Evolutionary conservation across 2,888 invertebrate species (phyloP), one percentile per base, ranked within the genome.

Genomic region (Aspidapion aeneum): DNA sequence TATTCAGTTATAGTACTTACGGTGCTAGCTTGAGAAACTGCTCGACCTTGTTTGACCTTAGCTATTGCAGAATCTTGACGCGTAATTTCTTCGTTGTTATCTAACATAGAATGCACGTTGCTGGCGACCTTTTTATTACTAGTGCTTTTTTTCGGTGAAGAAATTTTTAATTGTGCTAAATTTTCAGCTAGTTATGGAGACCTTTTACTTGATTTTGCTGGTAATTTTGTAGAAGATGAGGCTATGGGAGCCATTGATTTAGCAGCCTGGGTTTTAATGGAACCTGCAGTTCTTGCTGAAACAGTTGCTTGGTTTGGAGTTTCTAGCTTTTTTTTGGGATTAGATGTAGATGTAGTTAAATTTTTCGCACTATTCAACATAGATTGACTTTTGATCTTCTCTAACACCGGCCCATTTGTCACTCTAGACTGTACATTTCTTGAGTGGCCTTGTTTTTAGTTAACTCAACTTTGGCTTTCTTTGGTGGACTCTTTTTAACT

Each of bases 301-400:
- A 12, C 35, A 12, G 35, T 35, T 35, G n/a, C n/a, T n/a, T n/a
- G n/a, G n/a, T n/a, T n/a, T n/a, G 3, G 3, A 35, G 35, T 7
- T 35, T 35, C 35, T 35, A 12, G 35, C 12, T 35, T 35, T 7
- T 35, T 35, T 12, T 35, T 12, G 35, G 35, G 35, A 7, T 35
- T 35, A 35, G 12, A 7, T 7, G 35, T 35, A 35, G 35, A 12
- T 35, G 3, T 35, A 35, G 35, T 12, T n/a, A n/a, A n/a, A 35
- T 35, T 35, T 35, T 35, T 35, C 18, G 52, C 18, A 18, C 9
- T 2, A 55, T n/a, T 18, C 35, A 55, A 21, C 18, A 57, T 18
- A 22, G 19, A 18, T 61, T 57, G 51, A 57, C 20, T 21, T 56
- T n/a, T n/a, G n/a, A n/a, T n/a, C n/a, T n/a, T n/a, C n/a, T n/a